These are phyloP conservation scores for Odocoileus virginianus DNA, from an alignment of 2,113 vertebrate species.

Conservation along the genomic window DNA sequence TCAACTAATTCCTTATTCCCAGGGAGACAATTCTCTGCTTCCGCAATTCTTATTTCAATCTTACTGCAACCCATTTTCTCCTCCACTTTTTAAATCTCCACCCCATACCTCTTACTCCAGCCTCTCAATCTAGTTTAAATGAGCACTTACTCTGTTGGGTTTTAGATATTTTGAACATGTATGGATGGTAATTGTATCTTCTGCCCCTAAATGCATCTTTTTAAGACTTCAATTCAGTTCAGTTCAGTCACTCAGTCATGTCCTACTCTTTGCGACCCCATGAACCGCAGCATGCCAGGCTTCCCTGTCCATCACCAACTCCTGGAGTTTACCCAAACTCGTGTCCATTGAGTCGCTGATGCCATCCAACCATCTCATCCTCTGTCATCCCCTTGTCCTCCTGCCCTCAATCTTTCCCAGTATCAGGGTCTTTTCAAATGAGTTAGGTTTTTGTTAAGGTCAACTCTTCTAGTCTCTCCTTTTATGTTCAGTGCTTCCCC, in stretches of 20 bases:
- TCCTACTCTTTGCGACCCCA: not conserved
- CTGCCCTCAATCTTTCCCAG: not conserved
- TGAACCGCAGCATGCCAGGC: not conserved
- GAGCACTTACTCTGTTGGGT: not conserved
- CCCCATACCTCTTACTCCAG: not conserved
- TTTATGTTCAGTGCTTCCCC: not conserved
- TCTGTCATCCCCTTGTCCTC: not conserved
- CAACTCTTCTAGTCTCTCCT: not conserved
- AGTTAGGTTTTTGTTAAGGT: not conserved
- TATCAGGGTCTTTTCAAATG: not conserved
- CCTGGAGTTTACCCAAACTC: not conserved
- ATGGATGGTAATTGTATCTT: not conserved
- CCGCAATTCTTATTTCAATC: not conserved
- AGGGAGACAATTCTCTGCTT: not conserved
- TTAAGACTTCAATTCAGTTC: not conserved
- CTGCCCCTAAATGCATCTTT: not conserved
- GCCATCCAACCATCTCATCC: not conserved
- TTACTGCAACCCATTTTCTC: not conserved
- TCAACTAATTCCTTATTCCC: not conserved
- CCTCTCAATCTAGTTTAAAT: not conserved
- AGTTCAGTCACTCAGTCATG: not conserved
- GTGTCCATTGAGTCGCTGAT: not conserved
- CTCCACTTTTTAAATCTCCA: not conserved
- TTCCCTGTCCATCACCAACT: not conserved
- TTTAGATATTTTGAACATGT: not conserved